Conservation (phyloP, 2,113 vertebrate genomes). For the Choloepus hoffmanni region DNA sequence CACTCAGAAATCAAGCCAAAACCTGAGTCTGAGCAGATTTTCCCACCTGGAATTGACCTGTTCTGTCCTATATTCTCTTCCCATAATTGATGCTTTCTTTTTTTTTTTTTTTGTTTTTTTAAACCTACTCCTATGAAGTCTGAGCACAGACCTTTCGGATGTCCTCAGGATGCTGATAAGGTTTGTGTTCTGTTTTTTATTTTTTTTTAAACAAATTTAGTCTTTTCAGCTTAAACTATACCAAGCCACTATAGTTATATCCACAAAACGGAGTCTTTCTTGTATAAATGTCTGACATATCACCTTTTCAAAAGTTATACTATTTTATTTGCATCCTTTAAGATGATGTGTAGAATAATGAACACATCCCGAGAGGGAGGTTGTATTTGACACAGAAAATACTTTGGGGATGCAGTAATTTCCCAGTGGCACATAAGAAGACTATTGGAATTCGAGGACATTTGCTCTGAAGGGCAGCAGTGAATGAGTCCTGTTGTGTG, state of each 20-base stretch:
- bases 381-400: constrained; percentile 60
- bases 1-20: background rate
- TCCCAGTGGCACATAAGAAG: background rate
- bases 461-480: constrained; percentile 54
- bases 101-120: constrained; percentile 41
- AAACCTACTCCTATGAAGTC: background rate
- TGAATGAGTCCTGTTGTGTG: fast-evolving
- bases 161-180: background rate
- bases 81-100: constrained; percentile 60
- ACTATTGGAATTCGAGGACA: constrained; percentile 1
- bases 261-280: constrained; percentile 48
- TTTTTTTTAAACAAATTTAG: background rate
- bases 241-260: background rate
- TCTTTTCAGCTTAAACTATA: background rate
- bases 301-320: constrained; percentile 56
- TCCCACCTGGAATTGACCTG: constrained; percentile 19
- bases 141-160: background rate
- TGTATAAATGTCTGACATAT: constrained; percentile 26
- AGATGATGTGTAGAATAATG: constrained; percentile 47
- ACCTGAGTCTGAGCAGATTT: background rate
- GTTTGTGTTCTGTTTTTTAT: background rate
- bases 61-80: constrained; percentile 55
- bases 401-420: constrained; percentile 49
- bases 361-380: constrained; percentile 60
- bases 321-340: constrained; percentile 59